Evolutionary conservation across 2,888 invertebrate species (phyloP).

Genomic region (Stenolophus ochropezus): DNA sequence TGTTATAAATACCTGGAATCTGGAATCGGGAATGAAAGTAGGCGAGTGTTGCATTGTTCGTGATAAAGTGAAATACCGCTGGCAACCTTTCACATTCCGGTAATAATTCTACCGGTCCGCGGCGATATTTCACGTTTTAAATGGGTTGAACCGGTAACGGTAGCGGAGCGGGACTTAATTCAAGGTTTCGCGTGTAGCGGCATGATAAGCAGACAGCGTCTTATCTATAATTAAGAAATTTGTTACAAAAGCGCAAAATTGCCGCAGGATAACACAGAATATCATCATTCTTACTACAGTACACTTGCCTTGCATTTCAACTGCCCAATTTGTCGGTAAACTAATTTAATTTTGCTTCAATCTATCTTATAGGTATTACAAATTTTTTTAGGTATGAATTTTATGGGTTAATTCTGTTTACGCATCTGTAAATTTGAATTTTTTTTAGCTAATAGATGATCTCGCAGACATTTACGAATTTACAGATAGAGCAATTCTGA

Average conservation of each 20-base stretch:
- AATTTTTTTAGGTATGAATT: no score
- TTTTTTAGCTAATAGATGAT: no score
- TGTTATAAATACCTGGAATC: no score
- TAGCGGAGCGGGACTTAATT: neutral
- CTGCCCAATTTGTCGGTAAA: no score
- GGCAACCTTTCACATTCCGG: slow-evolving; percentile 41
- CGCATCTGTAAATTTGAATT: no score
- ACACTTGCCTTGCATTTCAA: no score
- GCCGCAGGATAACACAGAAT: neutral
- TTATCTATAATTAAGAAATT: slow-evolving; percentile 53
- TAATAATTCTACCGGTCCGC: slow-evolving; percentile 37
- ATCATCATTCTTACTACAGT: no score
- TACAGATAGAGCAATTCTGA: no score
- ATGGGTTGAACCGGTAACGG: slow-evolving; percentile 38
- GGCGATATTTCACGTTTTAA: slow-evolving; percentile 43
- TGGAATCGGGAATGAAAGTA: slow-evolving; percentile 15
- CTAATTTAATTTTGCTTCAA: no score
- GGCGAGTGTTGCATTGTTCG: slow-evolving; percentile 24
- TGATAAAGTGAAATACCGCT: slow-evolving; percentile 36
- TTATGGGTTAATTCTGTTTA: no score
- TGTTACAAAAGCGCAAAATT: slow-evolving; percentile 47
- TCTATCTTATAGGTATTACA: no score
- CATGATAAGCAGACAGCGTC: slow-evolving; percentile 25
- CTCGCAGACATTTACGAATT: no score
- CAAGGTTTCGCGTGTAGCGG: slow-evolving; percentile 30